Conservation (phyloP, 2,888 invertebrate genomes). For the Eupeodes luniger region DNA sequence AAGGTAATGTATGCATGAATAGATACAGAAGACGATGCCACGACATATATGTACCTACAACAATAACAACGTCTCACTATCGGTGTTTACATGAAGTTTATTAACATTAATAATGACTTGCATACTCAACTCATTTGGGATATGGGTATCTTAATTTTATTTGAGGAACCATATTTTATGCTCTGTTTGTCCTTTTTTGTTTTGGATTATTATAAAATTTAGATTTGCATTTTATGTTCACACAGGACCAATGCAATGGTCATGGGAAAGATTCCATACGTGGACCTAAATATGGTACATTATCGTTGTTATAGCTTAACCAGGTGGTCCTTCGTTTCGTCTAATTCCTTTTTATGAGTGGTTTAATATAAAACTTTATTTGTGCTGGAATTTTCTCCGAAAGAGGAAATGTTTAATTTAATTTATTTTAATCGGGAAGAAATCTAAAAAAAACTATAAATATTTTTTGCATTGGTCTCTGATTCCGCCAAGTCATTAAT, state of each 20-base stretch:
- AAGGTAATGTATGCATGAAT: slow-evolving; percentile 17
- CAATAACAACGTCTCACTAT: background rate
- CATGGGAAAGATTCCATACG: slow-evolving; percentile 17
- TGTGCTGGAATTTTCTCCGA: background rate
- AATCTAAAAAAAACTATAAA: no score
- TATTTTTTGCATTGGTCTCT: no score
- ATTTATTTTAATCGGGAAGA: no score
- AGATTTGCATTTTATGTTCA: slow-evolving; percentile 5
- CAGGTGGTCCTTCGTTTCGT: background rate
- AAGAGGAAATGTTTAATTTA: background rate
- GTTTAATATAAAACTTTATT: background rate
- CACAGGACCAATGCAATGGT: slow-evolving; percentile 31
- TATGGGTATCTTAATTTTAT: background rate
- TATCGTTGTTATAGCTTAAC: background rate
- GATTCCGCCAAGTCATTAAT: no score
- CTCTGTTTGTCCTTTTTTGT: slow-evolving; percentile 20
- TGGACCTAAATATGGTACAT: background rate
- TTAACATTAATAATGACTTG: background rate
- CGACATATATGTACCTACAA: background rate
- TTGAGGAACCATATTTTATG: slow-evolving; percentile 3
- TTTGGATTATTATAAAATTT: slow-evolving; percentile 3
- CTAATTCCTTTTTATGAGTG: background rate
- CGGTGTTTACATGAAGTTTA: background rate
- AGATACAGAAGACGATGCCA: slow-evolving; percentile 5
- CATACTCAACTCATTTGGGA: slow-evolving; percentile 1